phyloP scores from a whole-genome alignment of 2,888 invertebrate species.

The Mythimna loreyi region DNA sequence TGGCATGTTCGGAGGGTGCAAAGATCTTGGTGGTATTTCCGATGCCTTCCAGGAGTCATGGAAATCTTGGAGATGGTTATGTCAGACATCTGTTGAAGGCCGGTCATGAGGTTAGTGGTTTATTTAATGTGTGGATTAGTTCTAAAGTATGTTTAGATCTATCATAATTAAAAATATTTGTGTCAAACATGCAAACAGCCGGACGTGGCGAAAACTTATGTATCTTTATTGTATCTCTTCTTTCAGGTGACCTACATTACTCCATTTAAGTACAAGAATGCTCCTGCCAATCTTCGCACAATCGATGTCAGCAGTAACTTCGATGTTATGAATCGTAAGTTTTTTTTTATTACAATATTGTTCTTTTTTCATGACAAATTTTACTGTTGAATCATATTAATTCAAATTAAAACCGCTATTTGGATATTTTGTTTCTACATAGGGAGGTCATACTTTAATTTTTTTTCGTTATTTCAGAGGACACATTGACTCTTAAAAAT shows the following conservation, averaged over 20 bases:
- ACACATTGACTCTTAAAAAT: slow-evolving; percentile 8
- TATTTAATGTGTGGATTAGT: too few relatives aligned
- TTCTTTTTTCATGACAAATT: too few relatives aligned
- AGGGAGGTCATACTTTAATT: neutral
- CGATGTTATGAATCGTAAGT: slow-evolving; percentile 60
- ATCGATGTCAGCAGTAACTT: slow-evolving; percentile 71
- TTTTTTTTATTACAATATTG: neutral
- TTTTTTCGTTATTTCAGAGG: slow-evolving; percentile 28
- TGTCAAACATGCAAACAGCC: too few relatives aligned
- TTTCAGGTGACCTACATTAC: slow-evolving; percentile 77
- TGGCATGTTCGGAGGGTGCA: slow-evolving; percentile 50
- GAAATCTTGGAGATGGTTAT: slow-evolving; percentile 68
- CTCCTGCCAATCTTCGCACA: slow-evolving; percentile 66
- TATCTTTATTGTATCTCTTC: neutral
- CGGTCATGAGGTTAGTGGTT: slow-evolving; percentile 71
- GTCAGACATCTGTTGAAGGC: slow-evolving; percentile 67
- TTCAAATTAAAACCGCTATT: neutral
- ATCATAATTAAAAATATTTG: too few relatives aligned
- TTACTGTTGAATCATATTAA: neutral
- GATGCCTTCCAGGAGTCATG: slow-evolving; percentile 69
- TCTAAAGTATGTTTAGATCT: too few relatives aligned
- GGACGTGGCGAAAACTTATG: neutral
- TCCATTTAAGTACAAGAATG: slow-evolving; percentile 62
- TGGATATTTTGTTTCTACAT: neutral
- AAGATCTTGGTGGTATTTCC: slow-evolving; percentile 71